phyloP scores from a whole-genome alignment of 2,888 invertebrate species.

The Microctonus aethiopoides region DNA sequence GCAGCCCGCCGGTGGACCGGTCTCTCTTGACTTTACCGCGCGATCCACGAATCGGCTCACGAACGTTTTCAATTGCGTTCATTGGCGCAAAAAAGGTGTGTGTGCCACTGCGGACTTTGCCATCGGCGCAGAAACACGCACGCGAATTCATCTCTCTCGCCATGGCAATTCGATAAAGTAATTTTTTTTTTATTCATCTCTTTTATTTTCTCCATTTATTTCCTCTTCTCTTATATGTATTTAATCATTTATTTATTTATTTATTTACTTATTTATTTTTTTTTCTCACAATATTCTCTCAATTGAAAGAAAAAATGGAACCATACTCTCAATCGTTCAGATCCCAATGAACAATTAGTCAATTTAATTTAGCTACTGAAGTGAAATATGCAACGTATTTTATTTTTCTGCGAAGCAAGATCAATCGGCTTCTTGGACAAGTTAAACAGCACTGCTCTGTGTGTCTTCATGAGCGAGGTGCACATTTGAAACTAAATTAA shows the following conservation, averaged over 20 bases:
- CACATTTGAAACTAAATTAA: slow-evolving; percentile 22
- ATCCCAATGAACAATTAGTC: slow-evolving; percentile 11
- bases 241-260: not conserved
- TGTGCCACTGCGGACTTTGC: slow-evolving; percentile 32
- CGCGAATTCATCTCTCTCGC: slow-evolving; percentile 23
- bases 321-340: not conserved
- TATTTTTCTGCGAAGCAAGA: slow-evolving; percentile 35
- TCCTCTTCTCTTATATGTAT: not conserved
- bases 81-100: slow-evolving; percentile 59
- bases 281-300: not conserved
- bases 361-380: not conserved
- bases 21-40: slow-evolving; percentile 23
- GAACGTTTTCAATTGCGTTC: slow-evolving; percentile 58
- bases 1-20: slow-evolving; percentile 15
- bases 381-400: slow-evolving; percentile 38
- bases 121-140: slow-evolving; percentile 35
- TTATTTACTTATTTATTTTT: no score
- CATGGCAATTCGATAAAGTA: slow-evolving; percentile 35
- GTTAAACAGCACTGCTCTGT: slow-evolving; percentile 36
- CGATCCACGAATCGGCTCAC: slow-evolving; percentile 55
- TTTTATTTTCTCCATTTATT: slow-evolving; percentile 15
- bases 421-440: slow-evolving; percentile 31
- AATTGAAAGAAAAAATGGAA: not conserved
- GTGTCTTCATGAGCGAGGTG: not conserved
- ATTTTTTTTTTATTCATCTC: slow-evolving; percentile 23